These are phyloP conservation scores for Seriola aureovittata DNA, from an alignment of 2,113 vertebrate species.

Conservation along the genomic window DNA sequence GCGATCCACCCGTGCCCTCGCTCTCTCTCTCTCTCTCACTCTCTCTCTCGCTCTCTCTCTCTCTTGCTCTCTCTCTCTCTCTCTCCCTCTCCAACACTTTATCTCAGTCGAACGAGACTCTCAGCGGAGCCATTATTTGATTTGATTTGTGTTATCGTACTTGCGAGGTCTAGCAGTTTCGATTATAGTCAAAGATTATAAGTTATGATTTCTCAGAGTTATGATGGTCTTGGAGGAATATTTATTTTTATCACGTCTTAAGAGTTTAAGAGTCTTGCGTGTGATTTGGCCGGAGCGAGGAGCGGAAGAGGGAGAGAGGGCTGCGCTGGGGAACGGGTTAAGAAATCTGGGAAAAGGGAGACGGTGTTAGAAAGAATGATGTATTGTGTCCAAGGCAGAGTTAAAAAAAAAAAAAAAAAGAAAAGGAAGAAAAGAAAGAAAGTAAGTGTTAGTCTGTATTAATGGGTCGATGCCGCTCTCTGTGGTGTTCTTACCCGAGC, in stretches of 20 bases:
- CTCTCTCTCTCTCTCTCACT: neutral
- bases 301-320: slow-evolving; percentile 6
- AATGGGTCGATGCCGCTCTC: slow-evolving; percentile 34
- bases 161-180: slow-evolving; percentile 28
- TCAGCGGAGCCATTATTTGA: slow-evolving; percentile 17
- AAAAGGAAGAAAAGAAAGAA: too few species aligned
- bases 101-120: slow-evolving; percentile 6
- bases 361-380: slow-evolving; percentile 30
- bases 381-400: slow-evolving; percentile 6
- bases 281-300: slow-evolving; percentile 42
- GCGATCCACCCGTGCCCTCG: slow-evolving; percentile 23
- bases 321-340: slow-evolving; percentile 13
- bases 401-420: neutral
- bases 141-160: slow-evolving; percentile 32
- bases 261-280: slow-evolving; percentile 24
- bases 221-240: slow-evolving; percentile 12
- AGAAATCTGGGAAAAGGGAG: slow-evolving; percentile 39
- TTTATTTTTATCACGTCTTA: slow-evolving; percentile 27
- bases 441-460: slow-evolving; percentile 39
- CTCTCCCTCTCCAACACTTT: neutral
- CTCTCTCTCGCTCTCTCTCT: slow-evolving; percentile 24
- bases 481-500: slow-evolving; percentile 72
- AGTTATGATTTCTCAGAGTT: slow-evolving; percentile 41
- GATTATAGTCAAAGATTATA: slow-evolving; percentile 31
- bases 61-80: neutral